Percentiles rank a stretch among this genome's conserved stretches.
Conservation (phyloP, 2,888 invertebrate genomes). For the Pachycephus smyrnensis region DNA sequence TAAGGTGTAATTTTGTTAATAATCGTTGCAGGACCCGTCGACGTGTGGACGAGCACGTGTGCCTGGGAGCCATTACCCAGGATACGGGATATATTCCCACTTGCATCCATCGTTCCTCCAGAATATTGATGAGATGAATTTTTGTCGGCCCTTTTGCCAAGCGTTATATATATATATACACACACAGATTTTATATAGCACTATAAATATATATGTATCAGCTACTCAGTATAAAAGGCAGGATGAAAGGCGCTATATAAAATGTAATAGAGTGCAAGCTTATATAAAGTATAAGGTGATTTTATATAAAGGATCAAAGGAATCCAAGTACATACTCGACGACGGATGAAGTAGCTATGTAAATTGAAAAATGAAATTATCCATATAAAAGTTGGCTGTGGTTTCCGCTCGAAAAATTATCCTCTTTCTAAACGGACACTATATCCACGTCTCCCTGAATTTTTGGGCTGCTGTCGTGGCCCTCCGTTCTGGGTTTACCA, state of each 20-base stretch:
- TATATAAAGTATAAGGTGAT: conserved; percentile 47
- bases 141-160: conserved; percentile 15
- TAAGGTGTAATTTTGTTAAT: conserved; percentile 18
- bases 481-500: background rate
- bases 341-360: too few relatives aligned
- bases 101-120: conserved; percentile 6
- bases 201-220: too few relatives aligned
- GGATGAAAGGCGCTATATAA: conserved; percentile 45
- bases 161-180: background rate
- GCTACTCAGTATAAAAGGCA: background rate
- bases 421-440: background rate
- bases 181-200: background rate
- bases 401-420: background rate
- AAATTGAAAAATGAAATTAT: background rate
- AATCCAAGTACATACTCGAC: background rate
- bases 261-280: conserved; percentile 48
- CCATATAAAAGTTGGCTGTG: background rate
- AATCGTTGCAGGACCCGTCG: conserved; percentile 2
- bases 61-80: conserved; percentile 15
- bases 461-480: background rate
- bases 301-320: conserved; percentile 32
- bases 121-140: conserved; percentile 53
- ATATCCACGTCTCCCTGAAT: background rate
- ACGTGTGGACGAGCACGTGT: conserved; percentile 8
- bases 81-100: background rate